Evolutionary conservation across 2,888 invertebrate species (phyloP), one percentile per base, ranked within the genome.

Genomic region (Rhagonycha lutea): DNA sequence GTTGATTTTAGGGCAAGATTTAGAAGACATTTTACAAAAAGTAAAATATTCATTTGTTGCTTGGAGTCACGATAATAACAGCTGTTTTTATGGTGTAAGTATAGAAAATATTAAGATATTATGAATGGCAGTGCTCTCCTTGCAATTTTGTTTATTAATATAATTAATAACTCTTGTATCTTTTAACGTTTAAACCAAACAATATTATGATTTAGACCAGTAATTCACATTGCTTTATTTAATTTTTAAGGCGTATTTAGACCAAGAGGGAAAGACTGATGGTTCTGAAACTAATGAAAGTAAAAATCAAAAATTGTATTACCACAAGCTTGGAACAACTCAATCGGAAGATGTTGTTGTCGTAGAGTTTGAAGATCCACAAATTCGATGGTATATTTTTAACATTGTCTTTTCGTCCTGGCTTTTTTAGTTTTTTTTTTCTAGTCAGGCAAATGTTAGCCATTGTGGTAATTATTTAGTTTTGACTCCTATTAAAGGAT

Each of bases 41-140:
- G 95, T 98, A 0, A 98, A 98, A 88, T 98, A 96, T 87, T 95
- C 97, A 1, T 91, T 93, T 12, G 92, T 98, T 88, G 91, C 96
- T 0, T 99, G 98, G 98, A 96, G 96, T 28, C 96, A 96, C 85
- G 98, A 99, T 88, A 94, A 98, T 87, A 92, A 93, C 84, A 99
- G 99, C 63, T 91, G 99, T 81, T 99, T 99, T 88, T 99, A 99
- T 88, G 95, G 94, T 73, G 95, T 94, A 88, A 90, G 90, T 88
- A 74, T 68, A 29, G 29, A 69, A 14, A 67, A 68, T 14, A 68
- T 62, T 28, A 18, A 18, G 1, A 18, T 18, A 18, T 18, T 18
- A 14, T 14, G 11, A 14, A 62, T 14, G 10, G 9, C 0, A n/a
- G 18, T n/a, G 14, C 3, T 61, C 26, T 68, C 29, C 9, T 14